Base-by-base conservation (phyloP, 35 echinoderm and acorn worm species). In the Hemicentrotus pulcherrimus region DNA sequence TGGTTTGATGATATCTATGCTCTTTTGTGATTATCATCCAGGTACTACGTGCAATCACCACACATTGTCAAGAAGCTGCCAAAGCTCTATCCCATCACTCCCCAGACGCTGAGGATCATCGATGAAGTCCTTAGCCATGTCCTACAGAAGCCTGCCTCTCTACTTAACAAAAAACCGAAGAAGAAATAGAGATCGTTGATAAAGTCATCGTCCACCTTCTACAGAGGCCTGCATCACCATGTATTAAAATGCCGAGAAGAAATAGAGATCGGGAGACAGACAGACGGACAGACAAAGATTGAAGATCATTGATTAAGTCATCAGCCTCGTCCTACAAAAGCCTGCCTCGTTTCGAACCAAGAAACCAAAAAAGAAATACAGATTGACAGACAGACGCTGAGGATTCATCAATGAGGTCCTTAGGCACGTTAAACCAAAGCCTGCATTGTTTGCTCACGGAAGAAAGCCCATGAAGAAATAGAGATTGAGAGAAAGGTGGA, bases 31-130 rank as follows among this genome's bases (percentile, higher is more conserved):
- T n/a, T 6, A 28, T n/a, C 22, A 22, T 28, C 9, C 90, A 97
- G 98, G 94, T 99, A 99, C 94, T 99, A 99, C 78, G 94, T 99
- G 48, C 98, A 96, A 48, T 97, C 98, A 90, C 98, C 98, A 10
- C 96, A 99, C 92, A 99, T 99, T 14, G 95, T 99, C 2, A 95
- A 94, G 47, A 97, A 99, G 70, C 95, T 99, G 33, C 98, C 98
- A 0, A 48, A 47, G 46, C 9, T 86, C 31, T 99, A 98, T 41
- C 98, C 98, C 7, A 99, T 99, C 91, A 97, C 97, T 41, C 86
- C 94, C 78, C 91, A 95, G 91, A 97, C 95, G 28, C 58, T 99
- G 71, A 96, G 94, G 45, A 91, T 99, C 18, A 99, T 99, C 61
- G 94, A 97, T 94, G 96, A 99, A 93, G 98, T 99, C n/a, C 92